Percentiles rank a stretch among this genome's conserved stretches.
Conservation (phyloP, 2,888 invertebrate species). For the Labia minor region DNA sequence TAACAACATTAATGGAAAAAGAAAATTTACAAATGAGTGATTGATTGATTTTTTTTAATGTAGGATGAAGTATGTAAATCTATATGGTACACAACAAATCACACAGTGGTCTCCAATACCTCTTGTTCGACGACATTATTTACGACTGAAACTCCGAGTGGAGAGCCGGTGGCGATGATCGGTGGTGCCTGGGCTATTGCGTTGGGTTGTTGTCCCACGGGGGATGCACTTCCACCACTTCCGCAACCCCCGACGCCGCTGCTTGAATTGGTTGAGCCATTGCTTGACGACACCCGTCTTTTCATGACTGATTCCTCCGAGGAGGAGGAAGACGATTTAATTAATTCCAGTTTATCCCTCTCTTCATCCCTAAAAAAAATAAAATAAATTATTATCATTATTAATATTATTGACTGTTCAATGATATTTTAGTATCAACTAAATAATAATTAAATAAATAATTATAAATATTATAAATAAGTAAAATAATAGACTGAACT, state of each 20-base stretch:
- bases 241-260: background rate
- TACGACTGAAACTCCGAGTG: constrained; percentile 23
- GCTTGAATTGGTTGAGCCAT: constrained; percentile 44
- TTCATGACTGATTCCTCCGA: constrained; percentile 52
- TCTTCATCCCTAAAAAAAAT: constrained; percentile 47
- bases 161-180: background rate
- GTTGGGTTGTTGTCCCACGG: background rate
- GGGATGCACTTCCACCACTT: background rate
- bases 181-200: constrained; percentile 33
- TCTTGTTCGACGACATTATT: constrained; percentile 35
- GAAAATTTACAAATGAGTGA: background rate
- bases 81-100: constrained; percentile 27
- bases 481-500: no score
- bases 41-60: no score
- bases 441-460: no score
- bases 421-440: no score
- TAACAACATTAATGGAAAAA: no score
- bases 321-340: constrained; percentile 40
- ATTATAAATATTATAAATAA: no score
- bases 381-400: constrained; percentile 17
- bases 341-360: constrained; percentile 46
- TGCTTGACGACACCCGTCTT: constrained; percentile 48
- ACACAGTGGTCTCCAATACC: constrained; percentile 62
- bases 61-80: no score
- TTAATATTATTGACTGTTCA: no score